Conservation (phyloP, 2,113 vertebrate species). For the Xiphias gladius region DNA sequence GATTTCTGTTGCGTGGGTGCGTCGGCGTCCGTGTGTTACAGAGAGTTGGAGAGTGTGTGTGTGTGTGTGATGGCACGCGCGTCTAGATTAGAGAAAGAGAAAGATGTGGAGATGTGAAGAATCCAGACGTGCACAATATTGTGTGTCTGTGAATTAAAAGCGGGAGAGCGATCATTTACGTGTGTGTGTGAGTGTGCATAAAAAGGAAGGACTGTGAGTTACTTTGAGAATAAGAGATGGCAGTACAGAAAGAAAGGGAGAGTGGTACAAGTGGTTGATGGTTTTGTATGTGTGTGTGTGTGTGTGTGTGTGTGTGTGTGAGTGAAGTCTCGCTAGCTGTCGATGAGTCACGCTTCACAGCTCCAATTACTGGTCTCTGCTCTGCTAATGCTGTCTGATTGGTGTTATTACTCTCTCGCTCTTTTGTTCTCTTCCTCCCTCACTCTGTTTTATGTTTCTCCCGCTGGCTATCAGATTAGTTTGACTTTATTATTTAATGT, state of each 20-base stretch:
- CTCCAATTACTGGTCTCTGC: conserved; percentile 62
- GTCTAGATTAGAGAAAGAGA: conserved; percentile 24
- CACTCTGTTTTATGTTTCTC: not conserved
- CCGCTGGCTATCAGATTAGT: conserved; percentile 20
- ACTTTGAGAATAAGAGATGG: conserved; percentile 8
- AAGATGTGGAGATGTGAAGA: not conserved
- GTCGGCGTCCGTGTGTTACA: conserved; percentile 18
- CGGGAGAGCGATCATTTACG: not conserved
- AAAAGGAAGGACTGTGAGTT: not conserved
- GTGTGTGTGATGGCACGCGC: not conserved
- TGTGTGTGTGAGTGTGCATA: conserved; percentile 12
- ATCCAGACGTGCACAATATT: conserved; percentile 7
- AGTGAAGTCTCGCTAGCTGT: conserved; percentile 25
- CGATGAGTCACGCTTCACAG: conserved; percentile 69
- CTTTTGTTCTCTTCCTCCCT: conserved; percentile 22
- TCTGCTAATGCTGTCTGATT: conserved; percentile 72
- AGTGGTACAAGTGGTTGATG: conserved; percentile 40
- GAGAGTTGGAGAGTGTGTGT: not conserved
- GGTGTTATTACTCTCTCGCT: conserved; percentile 56
- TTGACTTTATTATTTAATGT: conserved; percentile 33
- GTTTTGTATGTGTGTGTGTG: conserved; percentile 8
- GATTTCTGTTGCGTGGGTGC: conserved; percentile 20
- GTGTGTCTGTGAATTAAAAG: not conserved
- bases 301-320: conserved; percentile 38
- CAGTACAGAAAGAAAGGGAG: not conserved